Evolutionary conservation across 2,888 invertebrate species (phyloP).

Genomic region (Pomacea canaliculata): DNA sequence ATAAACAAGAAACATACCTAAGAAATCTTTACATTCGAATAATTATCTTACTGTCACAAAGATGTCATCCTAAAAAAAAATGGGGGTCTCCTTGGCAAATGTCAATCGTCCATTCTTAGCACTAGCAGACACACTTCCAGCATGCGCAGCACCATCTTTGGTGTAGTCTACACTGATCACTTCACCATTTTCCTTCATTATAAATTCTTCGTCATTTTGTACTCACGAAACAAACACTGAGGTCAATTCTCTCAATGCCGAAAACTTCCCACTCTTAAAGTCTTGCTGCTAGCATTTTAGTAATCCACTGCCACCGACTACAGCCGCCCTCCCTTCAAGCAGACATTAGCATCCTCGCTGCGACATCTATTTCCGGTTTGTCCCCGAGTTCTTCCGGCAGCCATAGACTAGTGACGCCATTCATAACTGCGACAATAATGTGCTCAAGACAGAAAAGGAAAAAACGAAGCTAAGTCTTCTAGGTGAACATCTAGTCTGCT

Average conservation of each 20-base stretch:
- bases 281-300: constrained; percentile 3
- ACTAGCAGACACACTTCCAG: not conserved
- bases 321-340: constrained; percentile 19
- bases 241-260: not conserved
- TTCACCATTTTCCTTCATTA: constrained; percentile 16
- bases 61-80: not conserved
- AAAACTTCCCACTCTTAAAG: constrained; percentile 1
- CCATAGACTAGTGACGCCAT: too few species aligned
- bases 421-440: too few species aligned
- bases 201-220: not conserved
- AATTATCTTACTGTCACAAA: not conserved
- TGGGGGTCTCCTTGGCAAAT: not conserved
- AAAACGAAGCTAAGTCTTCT: too few species aligned
- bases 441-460: too few species aligned
- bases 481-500: too few species aligned
- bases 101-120: not conserved
- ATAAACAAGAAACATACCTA: not conserved
- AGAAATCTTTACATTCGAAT: too few species aligned
- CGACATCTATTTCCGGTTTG: constrained; percentile 29
- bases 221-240: not conserved
- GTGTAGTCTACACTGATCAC: constrained; percentile 22
- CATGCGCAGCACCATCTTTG: constrained; percentile 25
- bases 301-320: constrained; percentile 1
- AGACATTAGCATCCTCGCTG: constrained; percentile 29
- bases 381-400: constrained; percentile 17